phyloP scores from a whole-genome alignment of 37 sponge, comb jelly and placozoan genomes.

The Geodia barretti region DNA sequence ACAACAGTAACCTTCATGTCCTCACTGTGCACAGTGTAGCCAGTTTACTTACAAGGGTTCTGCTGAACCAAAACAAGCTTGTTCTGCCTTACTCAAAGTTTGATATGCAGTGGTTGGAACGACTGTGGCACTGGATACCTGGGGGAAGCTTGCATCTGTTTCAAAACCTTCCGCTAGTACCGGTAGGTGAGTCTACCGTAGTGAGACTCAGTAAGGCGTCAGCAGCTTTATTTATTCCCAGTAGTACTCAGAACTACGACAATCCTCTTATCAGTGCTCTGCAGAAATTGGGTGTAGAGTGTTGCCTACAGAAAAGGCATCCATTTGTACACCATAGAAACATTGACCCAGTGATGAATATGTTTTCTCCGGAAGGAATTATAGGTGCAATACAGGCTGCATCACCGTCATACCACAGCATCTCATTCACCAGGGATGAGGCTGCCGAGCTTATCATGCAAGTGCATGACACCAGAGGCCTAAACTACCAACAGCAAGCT shows the following conservation, averaged over 20 bases:
- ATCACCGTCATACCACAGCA: background rate
- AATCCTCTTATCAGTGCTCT: background rate
- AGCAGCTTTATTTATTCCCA: background rate
- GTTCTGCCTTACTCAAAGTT: background rate
- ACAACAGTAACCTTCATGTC: constrained; percentile 27
- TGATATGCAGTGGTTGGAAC: constrained; percentile 14
- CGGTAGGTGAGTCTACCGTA: background rate
- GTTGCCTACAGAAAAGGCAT: background rate
- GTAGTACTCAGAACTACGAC: background rate
- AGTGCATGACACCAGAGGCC: too few species aligned
- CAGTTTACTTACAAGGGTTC: background rate
- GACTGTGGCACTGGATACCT: constrained; percentile 50
- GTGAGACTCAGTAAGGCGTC: background rate
- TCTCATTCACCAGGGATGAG: background rate
- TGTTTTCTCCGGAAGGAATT: background rate
- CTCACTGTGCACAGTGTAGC: constrained; percentile 3
- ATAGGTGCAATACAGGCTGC: background rate
- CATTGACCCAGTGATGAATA: background rate
- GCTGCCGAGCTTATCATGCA: background rate
- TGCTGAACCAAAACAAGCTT: background rate
- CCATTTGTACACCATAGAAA: background rate
- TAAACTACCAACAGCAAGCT: too few species aligned
- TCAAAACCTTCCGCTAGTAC: constrained; percentile 5
- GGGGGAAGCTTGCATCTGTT: background rate
- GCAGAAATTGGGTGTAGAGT: background rate